Evolutionary conservation across 2,113 vertebrate genomes (phyloP), one percentile per base, ranked within the genome.

Genomic region (Cygnus atratus): DNA sequence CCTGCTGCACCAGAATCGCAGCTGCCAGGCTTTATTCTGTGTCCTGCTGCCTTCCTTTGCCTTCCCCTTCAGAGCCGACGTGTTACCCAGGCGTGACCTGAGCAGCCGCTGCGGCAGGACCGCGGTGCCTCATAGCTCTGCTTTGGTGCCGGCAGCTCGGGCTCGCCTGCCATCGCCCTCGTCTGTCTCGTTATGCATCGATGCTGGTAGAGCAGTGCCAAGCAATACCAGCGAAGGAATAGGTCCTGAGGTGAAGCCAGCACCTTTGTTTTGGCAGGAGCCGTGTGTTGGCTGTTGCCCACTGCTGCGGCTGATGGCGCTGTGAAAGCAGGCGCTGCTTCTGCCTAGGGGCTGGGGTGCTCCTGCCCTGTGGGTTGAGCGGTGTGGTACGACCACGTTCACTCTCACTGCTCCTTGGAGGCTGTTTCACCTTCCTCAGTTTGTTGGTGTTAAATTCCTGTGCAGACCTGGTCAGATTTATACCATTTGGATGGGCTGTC

Each of bases 181-280:
- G 26, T 61, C 44, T 4, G 1, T 62, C 37, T 61, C 0, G 0
- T 80, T 87, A 68, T 31, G 28, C n/a, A 7, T n/a, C 70, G 71
- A 50, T 94, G 61, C 52, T 63, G n/a, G 55, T 86, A 75, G 50
- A 90, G 59, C 59, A n/a, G 15, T 43, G 76, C 21, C 2, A 7
- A 87, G 84, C 59, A 79, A 43, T 55, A 0, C 87, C 92, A 74
- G 66, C 48, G 73, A 72, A 89, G 74, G 58, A 94, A 25, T 33
- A 71, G 52, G 50, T 92, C 93, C 68, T 52, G 59, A 52, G 76
- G 73, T 81, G 46, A 87, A 95, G 80, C 59, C 68, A 63, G 90
- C 67, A 74, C 33, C 33, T 95, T 93, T 87, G 13, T 76, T 65
- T 94, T 96, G 95, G 95, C 94, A 93, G 68, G 50, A 92, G 37